Conservation (phyloP, 1,140 invertebrate genomes). For the Drosophila auraria region DNA sequence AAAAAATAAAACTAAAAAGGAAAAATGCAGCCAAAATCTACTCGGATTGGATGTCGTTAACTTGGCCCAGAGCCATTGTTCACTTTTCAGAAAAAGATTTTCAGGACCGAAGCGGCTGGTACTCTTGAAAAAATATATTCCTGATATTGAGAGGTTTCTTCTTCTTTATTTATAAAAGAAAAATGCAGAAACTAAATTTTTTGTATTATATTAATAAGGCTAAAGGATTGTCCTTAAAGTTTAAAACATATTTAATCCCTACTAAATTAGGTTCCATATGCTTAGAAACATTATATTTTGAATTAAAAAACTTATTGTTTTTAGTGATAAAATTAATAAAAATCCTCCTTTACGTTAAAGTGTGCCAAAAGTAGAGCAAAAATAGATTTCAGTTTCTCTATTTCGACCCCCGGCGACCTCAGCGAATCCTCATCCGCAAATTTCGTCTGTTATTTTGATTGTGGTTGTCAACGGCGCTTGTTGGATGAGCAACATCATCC, state of each 20-base stretch:
- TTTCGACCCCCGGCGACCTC: neutral
- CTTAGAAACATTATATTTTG: too few relatives aligned
- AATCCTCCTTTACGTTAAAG: neutral
- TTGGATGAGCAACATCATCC: slow-evolving; percentile 28
- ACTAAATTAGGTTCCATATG: too few relatives aligned
- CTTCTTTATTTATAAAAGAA: too few relatives aligned
- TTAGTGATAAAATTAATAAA: neutral
- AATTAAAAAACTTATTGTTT: too few relatives aligned
- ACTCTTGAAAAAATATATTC: slow-evolving; percentile 9
- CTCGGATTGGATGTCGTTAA: slow-evolving; percentile 30
- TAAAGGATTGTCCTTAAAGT: too few relatives aligned
- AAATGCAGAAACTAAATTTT: neutral
- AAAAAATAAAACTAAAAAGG: slow-evolving; percentile 30
- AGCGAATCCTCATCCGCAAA: slow-evolving; percentile 10
- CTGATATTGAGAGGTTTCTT: neutral
- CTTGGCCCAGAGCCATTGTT: slow-evolving; percentile 49
- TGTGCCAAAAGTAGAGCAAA: slow-evolving; percentile 5
- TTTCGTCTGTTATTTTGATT: slow-evolving; percentile 69
- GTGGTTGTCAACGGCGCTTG: slow-evolving; percentile 71
- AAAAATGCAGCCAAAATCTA: slow-evolving; percentile 39
- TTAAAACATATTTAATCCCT: too few relatives aligned
- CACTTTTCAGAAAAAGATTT: slow-evolving; percentile 8
- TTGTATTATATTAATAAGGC: too few relatives aligned
- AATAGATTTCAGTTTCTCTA: slow-evolving; percentile 28
- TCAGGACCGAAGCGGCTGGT: slow-evolving; percentile 9